phyloP scores from a whole-genome alignment of 2,888 invertebrate species.

The Tiliacea citrago region DNA sequence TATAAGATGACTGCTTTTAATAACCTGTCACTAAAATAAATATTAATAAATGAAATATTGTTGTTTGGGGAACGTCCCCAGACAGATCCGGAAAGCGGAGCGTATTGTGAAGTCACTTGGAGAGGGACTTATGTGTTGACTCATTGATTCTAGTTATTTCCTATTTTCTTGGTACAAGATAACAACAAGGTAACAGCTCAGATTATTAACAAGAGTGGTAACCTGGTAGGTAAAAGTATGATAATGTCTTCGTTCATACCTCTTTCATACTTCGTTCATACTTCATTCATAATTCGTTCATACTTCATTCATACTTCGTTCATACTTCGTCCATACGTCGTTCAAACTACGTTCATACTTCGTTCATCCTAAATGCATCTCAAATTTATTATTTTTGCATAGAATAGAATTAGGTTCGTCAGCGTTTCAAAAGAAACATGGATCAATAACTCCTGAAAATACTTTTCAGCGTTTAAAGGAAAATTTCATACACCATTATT shows the following conservation, averaged over 20 bases:
- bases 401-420: background rate
- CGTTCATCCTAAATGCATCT: background rate
- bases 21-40: background rate
- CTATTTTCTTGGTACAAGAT: background rate
- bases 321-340: background rate
- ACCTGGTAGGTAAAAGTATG: too few relatives aligned
- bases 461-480: conserved; percentile 25
- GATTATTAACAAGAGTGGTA: too few relatives aligned
- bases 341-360: too few relatives aligned
- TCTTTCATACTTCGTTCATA: background rate
- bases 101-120: background rate
- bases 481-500: conserved; percentile 54
- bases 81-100: background rate
- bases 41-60: background rate
- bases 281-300: too few relatives aligned
- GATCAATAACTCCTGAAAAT: conserved; percentile 18
- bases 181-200: background rate
- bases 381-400: background rate
- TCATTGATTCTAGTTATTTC: background rate
- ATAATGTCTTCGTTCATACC: too few relatives aligned
- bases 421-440: background rate
- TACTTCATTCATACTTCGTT: background rate
- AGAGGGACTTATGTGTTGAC: too few relatives aligned
- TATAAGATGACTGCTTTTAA: background rate
- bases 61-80: too few relatives aligned